phyloP scores from a whole-genome alignment of 2,113 vertebrate genomes.

The Pionites leucogaster region DNA sequence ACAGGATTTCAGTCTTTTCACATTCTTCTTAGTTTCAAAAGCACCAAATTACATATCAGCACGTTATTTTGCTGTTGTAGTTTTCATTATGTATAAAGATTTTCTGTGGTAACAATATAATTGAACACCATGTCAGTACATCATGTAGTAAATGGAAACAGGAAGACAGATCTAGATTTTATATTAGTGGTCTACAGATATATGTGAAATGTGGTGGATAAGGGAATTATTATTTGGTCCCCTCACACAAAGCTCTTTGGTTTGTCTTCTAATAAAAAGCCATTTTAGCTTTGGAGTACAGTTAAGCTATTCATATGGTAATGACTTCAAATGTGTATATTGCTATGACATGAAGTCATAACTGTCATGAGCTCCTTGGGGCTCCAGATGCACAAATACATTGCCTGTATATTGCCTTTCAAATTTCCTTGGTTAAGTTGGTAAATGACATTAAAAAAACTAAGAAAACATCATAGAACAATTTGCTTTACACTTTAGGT shows the following conservation, averaged over 20 bases:
- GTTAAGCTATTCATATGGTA: background rate
- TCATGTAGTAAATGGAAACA: background rate
- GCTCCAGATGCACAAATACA: background rate
- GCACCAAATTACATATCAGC: background rate
- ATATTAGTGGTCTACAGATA: background rate
- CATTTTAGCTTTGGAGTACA: background rate
- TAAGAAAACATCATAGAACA: background rate
- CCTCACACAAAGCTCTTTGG: background rate
- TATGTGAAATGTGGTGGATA: background rate
- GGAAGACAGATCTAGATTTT: background rate
- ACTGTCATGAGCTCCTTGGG: background rate
- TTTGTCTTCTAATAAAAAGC: background rate
- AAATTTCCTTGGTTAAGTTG: background rate
- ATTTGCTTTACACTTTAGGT: background rate
- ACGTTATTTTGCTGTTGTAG: background rate
- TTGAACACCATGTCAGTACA: background rate
- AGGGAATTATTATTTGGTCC: background rate
- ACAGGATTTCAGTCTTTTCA: background rate
- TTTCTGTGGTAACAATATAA: background rate
- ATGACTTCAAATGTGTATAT: background rate
- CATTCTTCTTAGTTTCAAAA: background rate
- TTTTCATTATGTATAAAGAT: background rate
- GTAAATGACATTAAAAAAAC: background rate
- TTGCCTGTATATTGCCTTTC: background rate
- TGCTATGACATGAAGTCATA: background rate